Evolutionary conservation across 2,888 invertebrate species (phyloP).

Genomic region (Leistus spinibarbis): DNA sequence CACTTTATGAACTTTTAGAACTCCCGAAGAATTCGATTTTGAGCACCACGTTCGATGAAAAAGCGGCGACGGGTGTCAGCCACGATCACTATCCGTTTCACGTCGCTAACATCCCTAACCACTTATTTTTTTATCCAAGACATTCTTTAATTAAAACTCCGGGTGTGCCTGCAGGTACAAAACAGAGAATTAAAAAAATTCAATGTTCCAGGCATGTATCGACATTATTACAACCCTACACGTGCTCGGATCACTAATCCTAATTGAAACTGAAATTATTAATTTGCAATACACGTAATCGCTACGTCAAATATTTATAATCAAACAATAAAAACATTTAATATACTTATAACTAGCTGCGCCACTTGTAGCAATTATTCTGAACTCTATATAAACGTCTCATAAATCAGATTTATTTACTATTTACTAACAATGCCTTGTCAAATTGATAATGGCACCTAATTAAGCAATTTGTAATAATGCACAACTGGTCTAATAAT

Average conservation of each 20-base stretch:
- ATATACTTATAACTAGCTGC: no score
- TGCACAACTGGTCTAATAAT: no score
- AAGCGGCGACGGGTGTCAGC: conserved; percentile 1
- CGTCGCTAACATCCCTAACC: not conserved
- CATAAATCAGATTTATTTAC: no score
- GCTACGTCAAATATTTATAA: not conserved
- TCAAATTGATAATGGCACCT: no score
- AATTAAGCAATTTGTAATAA: no score
- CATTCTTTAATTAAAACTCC: conserved; percentile 32
- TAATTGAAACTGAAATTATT: conserved; percentile 22
- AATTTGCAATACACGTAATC: not conserved
- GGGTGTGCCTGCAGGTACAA: conserved; percentile 3
- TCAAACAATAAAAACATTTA: not conserved
- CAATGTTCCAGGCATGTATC: conserved; percentile 23
- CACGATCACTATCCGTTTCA: not conserved
- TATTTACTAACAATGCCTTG: no score
- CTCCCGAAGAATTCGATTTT: no score
- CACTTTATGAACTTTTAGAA: no score
- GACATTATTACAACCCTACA: conserved; percentile 18
- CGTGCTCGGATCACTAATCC: conserved; percentile 21
- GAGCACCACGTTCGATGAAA: not conserved
- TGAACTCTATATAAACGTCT: no score
- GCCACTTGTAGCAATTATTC: no score
- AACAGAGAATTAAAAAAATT: conserved; percentile 25
- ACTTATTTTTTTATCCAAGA: not conserved